Evolutionary conservation across 1,140 invertebrate species (phyloP).

Genomic region (Calliphora vicina): DNA sequence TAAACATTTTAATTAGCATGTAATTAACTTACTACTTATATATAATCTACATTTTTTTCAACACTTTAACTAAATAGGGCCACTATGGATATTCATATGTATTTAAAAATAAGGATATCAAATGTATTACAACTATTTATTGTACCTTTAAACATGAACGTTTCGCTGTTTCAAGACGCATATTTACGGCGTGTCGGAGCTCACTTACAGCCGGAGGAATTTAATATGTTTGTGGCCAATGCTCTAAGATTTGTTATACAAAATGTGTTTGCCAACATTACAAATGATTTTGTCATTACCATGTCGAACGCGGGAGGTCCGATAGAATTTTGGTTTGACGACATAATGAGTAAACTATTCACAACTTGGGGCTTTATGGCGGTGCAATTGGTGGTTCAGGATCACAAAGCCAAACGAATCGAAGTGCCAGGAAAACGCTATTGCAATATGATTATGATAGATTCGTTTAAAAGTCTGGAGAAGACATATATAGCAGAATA

Average conservation of each 20-base stretch:
- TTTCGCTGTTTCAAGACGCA: neutral
- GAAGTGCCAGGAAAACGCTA: conserved; percentile 44
- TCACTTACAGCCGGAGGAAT: neutral
- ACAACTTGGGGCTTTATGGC: conserved; percentile 49
- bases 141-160: neutral
- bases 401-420: conserved; percentile 10
- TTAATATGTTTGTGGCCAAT: conserved; percentile 49
- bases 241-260: conserved; percentile 52
- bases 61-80: no score
- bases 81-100: no score
- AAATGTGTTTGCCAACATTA: conserved; percentile 47
- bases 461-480: conserved; percentile 43
- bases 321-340: conserved; percentile 54
- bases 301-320: conserved; percentile 49
- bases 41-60: no score
- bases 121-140: no score
- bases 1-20: no score
- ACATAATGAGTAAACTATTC: conserved; percentile 52
- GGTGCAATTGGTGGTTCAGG: conserved; percentile 50
- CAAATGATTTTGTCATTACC: conserved; percentile 48
- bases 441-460: conserved; percentile 54
- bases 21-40: no score
- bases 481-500: conserved; percentile 48
- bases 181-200: neutral
- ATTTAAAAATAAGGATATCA: no score